Conservation (phyloP, 30 jellyfish, hydroid and myxozoan genomes). For the Chironex yamaguchii region DNA sequence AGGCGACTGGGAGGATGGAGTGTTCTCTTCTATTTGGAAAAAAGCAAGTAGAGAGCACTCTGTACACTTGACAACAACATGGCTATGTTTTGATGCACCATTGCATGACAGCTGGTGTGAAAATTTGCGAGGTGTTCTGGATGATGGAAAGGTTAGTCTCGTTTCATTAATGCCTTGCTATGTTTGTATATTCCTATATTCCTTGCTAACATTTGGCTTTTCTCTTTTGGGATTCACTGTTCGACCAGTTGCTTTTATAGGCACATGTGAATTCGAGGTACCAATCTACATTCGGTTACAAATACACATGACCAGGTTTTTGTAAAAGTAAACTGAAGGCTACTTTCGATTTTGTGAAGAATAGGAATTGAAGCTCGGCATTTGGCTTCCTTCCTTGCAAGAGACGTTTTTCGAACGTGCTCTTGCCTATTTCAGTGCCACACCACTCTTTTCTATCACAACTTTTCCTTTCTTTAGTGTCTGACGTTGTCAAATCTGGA, state of each 20-base stretch:
- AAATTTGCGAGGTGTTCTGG: slow-evolving; percentile 63
- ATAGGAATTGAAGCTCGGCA: neutral
- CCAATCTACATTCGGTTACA: neutral
- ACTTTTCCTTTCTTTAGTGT: slow-evolving; percentile 39
- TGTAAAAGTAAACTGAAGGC: neutral
- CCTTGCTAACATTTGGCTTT: no score
- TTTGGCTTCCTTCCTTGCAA: no score
- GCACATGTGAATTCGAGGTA: no score
- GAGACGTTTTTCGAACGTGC: neutral
- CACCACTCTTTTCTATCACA: neutral
- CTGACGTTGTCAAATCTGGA: slow-evolving; percentile 74
- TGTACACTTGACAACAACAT: slow-evolving; percentile 58
- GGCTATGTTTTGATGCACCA: slow-evolving; percentile 94
- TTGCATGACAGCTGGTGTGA: slow-evolving; percentile 77
- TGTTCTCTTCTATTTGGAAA: slow-evolving; percentile 74
- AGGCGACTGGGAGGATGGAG: slow-evolving; percentile 88
- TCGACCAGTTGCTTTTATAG: no score
- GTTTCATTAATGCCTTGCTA: neutral
- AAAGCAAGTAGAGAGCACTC: slow-evolving; percentile 64
- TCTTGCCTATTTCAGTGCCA: neutral
- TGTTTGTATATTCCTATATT: no score
- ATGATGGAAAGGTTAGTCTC: slow-evolving; percentile 73
- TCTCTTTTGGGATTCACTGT: no score
- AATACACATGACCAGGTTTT: neutral
- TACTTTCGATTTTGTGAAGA: neutral